Base-by-base conservation (phyloP, 2,797 vertebrate genomes). In the Moxostoma hubbsi region DNA sequence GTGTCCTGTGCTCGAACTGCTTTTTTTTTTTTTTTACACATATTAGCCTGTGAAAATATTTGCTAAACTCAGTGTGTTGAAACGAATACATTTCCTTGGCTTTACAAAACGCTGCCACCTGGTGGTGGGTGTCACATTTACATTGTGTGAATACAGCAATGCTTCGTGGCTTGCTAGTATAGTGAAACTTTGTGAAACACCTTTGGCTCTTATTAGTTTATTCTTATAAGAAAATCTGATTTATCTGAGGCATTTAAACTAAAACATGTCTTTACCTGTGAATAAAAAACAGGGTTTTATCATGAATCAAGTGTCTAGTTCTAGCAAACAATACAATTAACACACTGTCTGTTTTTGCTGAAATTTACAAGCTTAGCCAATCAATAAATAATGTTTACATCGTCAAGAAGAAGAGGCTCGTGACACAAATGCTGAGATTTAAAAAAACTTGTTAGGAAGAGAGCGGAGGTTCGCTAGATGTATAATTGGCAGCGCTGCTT, bases 61-160 rank as follows among this genome's bases (percentile, higher is more conserved):
- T 68, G 61, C 57, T 73, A 8, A 63, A 66, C 10, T 50, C 74
- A 80, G 83, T 85, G 82, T 82, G 81, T 86, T 86, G 83, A 87
- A 86, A 90, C 1, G 7, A 24, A 18, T 43, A 11, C 15, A 87
- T 87, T 89, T 83, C 88, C 82, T 84, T 65, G 84, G 76, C 74
- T 87, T 89, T 89, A 49, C 87, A 85, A 92, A 91, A 92, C 82
- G 84, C 87, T 92, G 91, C 91, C 92, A 87, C 84, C 93, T 90
- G 86, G 90, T 93, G 93, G 89, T 47, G 9, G 69, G 61, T 69
- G 43, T 2, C 36, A 36, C 36, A 5, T 36, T 36, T 36, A 47
- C 43, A 7, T 43, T 50, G 45, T 10, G 1, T 24, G 5, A 24
- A 9, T 51, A 53, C 69, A 79, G 53, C 36, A 24, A 24, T 24